Conservation (phyloP, 2,113 vertebrate species). For the Antennarius striatus region DNA sequence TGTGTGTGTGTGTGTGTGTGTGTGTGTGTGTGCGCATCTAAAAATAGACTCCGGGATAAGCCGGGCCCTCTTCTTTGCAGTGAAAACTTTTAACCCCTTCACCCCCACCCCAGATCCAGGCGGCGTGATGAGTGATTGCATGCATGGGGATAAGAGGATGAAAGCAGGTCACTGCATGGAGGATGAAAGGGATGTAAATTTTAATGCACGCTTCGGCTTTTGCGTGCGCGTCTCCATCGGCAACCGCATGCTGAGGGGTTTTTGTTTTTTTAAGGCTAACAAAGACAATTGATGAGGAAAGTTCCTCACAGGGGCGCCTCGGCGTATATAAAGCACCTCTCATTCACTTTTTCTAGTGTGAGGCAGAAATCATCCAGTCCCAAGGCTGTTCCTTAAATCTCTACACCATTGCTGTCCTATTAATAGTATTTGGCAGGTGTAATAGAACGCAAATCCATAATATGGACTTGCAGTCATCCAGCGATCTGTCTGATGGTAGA, state of each 20-base stretch:
- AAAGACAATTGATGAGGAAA: not conserved
- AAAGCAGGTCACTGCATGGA: constrained; percentile 10
- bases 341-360: constrained; percentile 27
- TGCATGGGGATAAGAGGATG: constrained; percentile 35
- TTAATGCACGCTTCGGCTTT: not conserved
- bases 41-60: constrained; percentile 75
- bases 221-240: not conserved
- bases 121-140: constrained; percentile 25
- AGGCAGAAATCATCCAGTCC: constrained; percentile 21
- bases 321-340: not conserved
- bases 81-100: constrained; percentile 76
- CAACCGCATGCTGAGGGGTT: constrained; percentile 1
- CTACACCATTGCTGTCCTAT: not conserved
- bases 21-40: constrained; percentile 56
- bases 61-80: constrained; percentile 73
- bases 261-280: not conserved
- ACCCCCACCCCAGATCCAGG: constrained; percentile 40
- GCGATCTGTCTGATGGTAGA: constrained; percentile 26
- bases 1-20: too few species aligned
- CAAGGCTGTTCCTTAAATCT: constrained; percentile 25
- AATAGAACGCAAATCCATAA: constrained; percentile 63
- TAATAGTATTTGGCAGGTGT: constrained; percentile 56
- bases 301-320: not conserved
- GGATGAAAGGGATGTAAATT: constrained; percentile 13
- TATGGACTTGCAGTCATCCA: constrained; percentile 33